These are phyloP conservation scores for Tragelaphus buxtoni DNA, from an alignment of 2,113 vertebrate genomes.

Conservation along the genomic window DNA sequence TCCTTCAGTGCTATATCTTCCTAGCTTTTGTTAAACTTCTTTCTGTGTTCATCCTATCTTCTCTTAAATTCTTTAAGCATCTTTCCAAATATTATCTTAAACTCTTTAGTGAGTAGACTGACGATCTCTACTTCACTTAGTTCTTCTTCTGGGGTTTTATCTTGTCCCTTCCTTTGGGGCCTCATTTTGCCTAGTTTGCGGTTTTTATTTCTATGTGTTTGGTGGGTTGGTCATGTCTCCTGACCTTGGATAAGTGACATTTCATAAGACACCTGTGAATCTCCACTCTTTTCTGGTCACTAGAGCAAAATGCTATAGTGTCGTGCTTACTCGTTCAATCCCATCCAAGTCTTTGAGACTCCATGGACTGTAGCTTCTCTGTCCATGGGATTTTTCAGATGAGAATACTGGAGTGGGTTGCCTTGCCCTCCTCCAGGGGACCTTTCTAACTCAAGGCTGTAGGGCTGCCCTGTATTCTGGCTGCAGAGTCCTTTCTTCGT, in stretches of 20 bases:
- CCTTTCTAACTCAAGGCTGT: neutral
- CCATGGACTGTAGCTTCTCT: neutral
- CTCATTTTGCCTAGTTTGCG: neutral
- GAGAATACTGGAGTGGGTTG: neutral
- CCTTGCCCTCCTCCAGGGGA: neutral
- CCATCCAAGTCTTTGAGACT: fast-evolving
- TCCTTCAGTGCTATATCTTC: neutral
- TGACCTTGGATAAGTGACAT: neutral
- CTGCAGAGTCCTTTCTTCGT: neutral
- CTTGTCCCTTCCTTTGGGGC: neutral
- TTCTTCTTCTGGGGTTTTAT: neutral
- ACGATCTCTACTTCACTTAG: neutral
- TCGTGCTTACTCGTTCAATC: fast-evolving
- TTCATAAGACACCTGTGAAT: neutral
- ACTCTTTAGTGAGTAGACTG: neutral
- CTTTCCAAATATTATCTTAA: neutral
- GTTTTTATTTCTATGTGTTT: neutral
- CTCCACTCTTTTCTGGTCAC: neutral
- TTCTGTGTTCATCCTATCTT: neutral
- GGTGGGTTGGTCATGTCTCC: neutral
- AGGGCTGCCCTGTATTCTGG: neutral
- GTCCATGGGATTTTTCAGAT: neutral
- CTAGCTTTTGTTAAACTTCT: neutral
- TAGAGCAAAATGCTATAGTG: neutral
- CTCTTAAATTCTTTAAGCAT: neutral